phyloP scores from a whole-genome alignment of 2,113 vertebrate genomes.

The Mustela lutreola region DNA sequence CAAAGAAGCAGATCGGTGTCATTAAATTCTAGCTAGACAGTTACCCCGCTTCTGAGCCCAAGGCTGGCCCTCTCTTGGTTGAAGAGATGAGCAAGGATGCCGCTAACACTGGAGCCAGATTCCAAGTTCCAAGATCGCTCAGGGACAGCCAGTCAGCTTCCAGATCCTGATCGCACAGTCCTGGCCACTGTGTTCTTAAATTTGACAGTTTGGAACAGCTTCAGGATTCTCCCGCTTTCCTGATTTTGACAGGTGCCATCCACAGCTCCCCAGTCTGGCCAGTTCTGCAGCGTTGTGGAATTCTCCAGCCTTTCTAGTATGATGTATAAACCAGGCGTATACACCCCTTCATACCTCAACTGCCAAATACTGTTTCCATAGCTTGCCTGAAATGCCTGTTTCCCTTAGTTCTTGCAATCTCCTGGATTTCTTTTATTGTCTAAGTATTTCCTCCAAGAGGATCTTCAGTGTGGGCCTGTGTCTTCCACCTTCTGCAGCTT shows the following conservation, averaged over 20 bases:
- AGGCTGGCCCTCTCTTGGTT: neutral
- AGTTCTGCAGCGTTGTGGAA: neutral
- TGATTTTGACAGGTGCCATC: neutral
- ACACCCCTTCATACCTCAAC: neutral
- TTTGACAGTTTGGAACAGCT: neutral
- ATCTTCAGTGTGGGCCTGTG: conserved; percentile 56
- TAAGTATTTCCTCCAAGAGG: neutral
- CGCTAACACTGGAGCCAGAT: neutral
- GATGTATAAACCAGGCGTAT: no score
- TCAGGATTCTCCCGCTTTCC: neutral
- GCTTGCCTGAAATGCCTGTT: neutral
- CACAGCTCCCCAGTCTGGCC: neutral
- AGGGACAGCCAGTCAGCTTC: neutral
- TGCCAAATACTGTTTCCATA: neutral
- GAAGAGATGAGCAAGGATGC: neutral
- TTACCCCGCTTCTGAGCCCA: neutral
- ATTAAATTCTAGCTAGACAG: neutral
- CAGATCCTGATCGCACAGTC: neutral
- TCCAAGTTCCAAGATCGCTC: neutral
- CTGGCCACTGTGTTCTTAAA: neutral
- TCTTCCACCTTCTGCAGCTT: conserved; percentile 8
- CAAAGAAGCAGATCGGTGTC: neutral
- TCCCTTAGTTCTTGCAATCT: neutral
- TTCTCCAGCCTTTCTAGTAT: neutral
- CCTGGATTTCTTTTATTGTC: neutral